Percentiles rank a stretch among this genome's conserved stretches.
Evolutionary conservation across 2,797 vertebrate genomes (phyloP).

Genomic region (Anguilla anguilla): DNA sequence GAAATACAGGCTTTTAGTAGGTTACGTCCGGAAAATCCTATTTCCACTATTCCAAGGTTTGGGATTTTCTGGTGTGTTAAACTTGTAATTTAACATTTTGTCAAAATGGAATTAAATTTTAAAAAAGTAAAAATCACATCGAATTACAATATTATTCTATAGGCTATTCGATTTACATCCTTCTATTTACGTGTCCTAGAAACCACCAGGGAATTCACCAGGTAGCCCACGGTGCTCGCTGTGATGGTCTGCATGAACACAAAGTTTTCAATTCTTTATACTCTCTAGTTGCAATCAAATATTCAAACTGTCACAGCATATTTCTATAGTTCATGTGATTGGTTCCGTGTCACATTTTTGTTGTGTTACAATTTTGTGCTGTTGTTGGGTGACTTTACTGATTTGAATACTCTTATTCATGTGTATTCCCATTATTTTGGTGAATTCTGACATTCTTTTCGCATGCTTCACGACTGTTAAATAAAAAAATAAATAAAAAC

Average conservation of each 20-base stretch:
- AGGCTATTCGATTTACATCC: not conserved
- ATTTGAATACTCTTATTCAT: not conserved
- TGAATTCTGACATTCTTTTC: not conserved
- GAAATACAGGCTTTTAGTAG: no score
- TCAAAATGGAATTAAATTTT: not conserved
- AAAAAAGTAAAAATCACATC: not conserved
- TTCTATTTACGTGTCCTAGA: not conserved
- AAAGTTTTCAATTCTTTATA: not conserved
- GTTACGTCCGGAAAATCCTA: not conserved
- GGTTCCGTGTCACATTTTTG: not conserved
- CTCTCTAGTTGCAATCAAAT: not conserved
- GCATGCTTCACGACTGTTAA: not conserved
- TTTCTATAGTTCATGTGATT: not conserved
- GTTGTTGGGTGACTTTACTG: no score
- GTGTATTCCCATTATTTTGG: not conserved
- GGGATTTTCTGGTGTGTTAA: not conserved
- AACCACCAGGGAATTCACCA: not conserved
- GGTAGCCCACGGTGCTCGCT: not conserved
- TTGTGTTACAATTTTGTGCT: not conserved
- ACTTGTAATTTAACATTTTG: not conserved
- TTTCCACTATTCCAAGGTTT: not conserved
- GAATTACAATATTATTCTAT: not conserved
- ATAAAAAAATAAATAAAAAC: conserved; percentile 32
- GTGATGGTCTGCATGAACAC: not conserved
- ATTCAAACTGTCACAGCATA: not conserved